Evolutionary conservation across 2,113 vertebrate genomes (phyloP), one percentile per base, ranked within the genome.

Genomic region (Cochlearius cochlearius): DNA sequence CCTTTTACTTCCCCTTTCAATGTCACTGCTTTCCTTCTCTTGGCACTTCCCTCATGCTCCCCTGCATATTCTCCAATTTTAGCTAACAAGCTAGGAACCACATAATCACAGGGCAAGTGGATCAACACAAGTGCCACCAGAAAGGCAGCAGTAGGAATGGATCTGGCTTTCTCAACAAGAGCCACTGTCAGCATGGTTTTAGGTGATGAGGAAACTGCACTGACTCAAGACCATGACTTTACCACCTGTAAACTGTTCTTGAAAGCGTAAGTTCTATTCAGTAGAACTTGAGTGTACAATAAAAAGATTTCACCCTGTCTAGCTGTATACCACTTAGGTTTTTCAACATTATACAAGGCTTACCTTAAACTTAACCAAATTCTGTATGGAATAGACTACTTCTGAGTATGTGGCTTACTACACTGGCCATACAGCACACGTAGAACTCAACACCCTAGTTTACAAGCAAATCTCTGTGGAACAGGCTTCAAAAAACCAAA

Each of bases 401-500:
- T 66, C 59, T 82, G 36, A 82, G 7, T 50, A 62, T 5, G 7
- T n/a, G 21, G 18, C 14, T 92, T 39, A 68, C 12, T 72, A 53
- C 6, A 56, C 12, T 5, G 83, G 52, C 29, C 30, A 38, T 29
- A 45, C 2, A n/a, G 32, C 23, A 43, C 8, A 16, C 1, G 4
- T 2, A 62, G 27, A 77, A 66, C 29, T 66, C 53, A 45, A 25
- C 13, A 77, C 1, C 1, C 29, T 30, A 7, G 6, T 50, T 78
- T 60, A 60, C 11, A 75, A 72, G 30, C n/a, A 76, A 39, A 55
- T 47, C 25, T 82, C 47, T 34, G 62, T 27, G 6, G 78, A 92
- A 55, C 2, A 56, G 16, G 6, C 32, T n/a, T 86, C 23, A 53
- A 85, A 67, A 27, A 14, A 5, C 1, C 0, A 62, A 50, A 52